A percentile compares a stretch with the other conserved stretches of the same genome.
phyloP scores from a whole-genome alignment of 1,140 invertebrate species.

The Brachionus asplanchnoidis region DNA sequence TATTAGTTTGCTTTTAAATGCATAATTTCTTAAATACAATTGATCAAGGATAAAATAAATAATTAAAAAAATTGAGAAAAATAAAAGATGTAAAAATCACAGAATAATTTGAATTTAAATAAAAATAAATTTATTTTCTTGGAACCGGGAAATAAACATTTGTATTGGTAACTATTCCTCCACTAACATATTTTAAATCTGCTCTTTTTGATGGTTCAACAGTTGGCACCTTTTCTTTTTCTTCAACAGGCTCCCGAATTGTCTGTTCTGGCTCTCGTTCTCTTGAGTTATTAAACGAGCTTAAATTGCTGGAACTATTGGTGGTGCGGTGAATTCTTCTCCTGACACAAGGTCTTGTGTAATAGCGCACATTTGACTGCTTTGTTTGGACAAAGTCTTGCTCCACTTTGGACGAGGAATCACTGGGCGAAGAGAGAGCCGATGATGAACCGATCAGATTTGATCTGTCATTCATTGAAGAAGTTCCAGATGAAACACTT shows the following conservation, averaged over 20 bases:
- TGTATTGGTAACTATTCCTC: neutral
- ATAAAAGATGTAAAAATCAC: neutral
- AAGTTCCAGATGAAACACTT: neutral
- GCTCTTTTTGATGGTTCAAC: neutral
- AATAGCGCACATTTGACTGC: neutral
- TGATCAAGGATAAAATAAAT: neutral
- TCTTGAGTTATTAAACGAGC: neutral
- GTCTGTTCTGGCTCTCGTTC: neutral
- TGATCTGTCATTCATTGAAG: neutral
- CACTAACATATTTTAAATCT: slow-evolving; percentile 19
- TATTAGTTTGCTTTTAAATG: neutral
- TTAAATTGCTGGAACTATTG: neutral
- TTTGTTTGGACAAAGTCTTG: neutral
- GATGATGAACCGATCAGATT: neutral
- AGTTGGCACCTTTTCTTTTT: neutral
- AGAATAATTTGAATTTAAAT: neutral
- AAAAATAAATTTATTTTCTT: neutral
- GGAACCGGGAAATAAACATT: neutral
- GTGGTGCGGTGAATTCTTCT: neutral
- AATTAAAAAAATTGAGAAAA: neutral
- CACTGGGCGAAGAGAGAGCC: neutral
- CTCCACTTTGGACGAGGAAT: neutral
- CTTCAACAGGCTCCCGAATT: neutral
- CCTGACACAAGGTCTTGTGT: neutral
- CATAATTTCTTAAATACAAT: neutral